A percentile compares a stretch with the other conserved stretches of the same genome.
Conservation (phyloP, 2,888 invertebrate genomes). For the Flexamia atlantica region DNA sequence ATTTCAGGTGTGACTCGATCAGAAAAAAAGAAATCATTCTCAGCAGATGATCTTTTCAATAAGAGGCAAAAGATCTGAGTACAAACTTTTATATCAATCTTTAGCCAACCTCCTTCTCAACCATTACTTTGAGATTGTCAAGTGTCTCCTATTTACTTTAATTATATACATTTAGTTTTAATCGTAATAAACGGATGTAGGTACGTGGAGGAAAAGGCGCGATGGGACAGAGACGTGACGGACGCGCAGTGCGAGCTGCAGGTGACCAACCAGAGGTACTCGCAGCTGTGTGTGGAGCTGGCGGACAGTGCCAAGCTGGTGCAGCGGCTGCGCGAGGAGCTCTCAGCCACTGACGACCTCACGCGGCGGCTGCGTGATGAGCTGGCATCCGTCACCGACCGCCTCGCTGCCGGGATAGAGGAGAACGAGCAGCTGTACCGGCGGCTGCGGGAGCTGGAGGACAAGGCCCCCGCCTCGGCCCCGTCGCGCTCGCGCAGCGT, state of each 20-base stretch:
- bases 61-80: too few relatives aligned
- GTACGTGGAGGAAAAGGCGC: conserved; percentile 78
- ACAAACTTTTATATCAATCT: too few relatives aligned
- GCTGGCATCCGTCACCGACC: conserved; percentile 68
- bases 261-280: conserved; percentile 83
- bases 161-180: too few relatives aligned
- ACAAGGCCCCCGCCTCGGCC: conserved; percentile 76
- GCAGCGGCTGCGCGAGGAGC: conserved; percentile 65
- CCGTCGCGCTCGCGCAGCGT: conserved; percentile 82
- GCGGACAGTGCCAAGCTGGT: conserved; percentile 78
- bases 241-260: conserved; percentile 83
- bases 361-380: conserved; percentile 61
- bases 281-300: conserved; percentile 82
- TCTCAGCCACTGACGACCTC: conserved; percentile 66
- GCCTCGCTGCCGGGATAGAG: conserved; percentile 78
- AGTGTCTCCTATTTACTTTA: too few relatives aligned
- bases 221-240: conserved; percentile 81
- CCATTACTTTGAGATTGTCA: too few relatives aligned
- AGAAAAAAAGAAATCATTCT: too few relatives aligned
- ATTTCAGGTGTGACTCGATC: too few relatives aligned
- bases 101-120: too few relatives aligned
- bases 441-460: conserved; percentile 85
- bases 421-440: conserved; percentile 87
- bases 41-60: too few relatives aligned
- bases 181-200: too few relatives aligned